A percentile compares a stretch with the other conserved stretches of the same genome.
These are phyloP conservation scores for Echinarachnius parma DNA, from an alignment of 53 echinoderm and acorn worm genomes.

Conservation along the genomic window DNA sequence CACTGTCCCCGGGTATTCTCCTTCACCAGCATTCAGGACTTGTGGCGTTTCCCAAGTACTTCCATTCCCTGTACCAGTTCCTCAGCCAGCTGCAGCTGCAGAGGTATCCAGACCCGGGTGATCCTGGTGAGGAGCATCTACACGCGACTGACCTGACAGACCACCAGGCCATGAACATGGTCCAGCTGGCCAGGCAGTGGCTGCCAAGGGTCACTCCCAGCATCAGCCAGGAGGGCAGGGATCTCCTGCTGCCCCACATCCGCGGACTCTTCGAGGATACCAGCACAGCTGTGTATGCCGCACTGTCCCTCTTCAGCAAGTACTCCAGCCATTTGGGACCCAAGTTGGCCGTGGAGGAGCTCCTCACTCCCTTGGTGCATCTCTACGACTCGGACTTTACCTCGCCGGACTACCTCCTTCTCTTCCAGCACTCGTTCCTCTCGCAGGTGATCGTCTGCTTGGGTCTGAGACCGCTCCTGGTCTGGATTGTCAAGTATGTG, in stretches of 20 bases:
- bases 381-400: slow-evolving; percentile 70
- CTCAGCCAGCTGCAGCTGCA: slow-evolving; percentile 55
- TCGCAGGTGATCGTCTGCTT: slow-evolving; percentile 83
- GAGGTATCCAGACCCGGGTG: too few relatives aligned
- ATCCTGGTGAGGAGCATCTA: background rate
- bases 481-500: slow-evolving; percentile 54
- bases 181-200: slow-evolving; percentile 65
- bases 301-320: slow-evolving; percentile 70
- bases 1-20: slow-evolving; percentile 53
- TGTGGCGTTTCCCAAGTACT: slow-evolving; percentile 75
- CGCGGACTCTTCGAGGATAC: slow-evolving; percentile 60
- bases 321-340: slow-evolving; percentile 71
- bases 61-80: slow-evolving; percentile 67
- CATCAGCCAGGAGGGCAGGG: slow-evolving; percentile 71
- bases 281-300: slow-evolving; percentile 71
- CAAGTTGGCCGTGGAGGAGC: slow-evolving; percentile 45
- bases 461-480: slow-evolving; percentile 62
- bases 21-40: slow-evolving; percentile 72
- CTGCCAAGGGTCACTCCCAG: slow-evolving; percentile 61
- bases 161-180: slow-evolving; percentile 61
- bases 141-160: slow-evolving; percentile 36
- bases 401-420: slow-evolving; percentile 74
- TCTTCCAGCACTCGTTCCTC: slow-evolving; percentile 84
- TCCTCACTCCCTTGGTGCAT: slow-evolving; percentile 58
- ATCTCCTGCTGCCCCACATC: slow-evolving; percentile 76